Conservation (phyloP, 53 echinoderm and acorn worm species). For the Stichopus horrens region DNA sequence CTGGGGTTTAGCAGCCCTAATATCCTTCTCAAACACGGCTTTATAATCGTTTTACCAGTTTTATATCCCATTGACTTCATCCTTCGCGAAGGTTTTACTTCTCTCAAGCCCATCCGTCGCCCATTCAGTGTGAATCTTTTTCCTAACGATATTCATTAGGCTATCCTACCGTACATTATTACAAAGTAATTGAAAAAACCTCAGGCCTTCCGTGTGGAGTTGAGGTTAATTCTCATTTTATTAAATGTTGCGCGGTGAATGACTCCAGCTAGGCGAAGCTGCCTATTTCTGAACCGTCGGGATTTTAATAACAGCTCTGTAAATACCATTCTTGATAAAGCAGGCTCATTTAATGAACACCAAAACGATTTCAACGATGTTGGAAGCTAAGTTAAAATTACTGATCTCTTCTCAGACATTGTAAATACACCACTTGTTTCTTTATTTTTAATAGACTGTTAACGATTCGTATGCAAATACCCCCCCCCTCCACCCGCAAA, state of each 20-base stretch:
- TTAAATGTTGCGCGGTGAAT: slow-evolving; percentile 45
- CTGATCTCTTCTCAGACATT: not conserved
- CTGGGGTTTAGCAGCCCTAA: not conserved
- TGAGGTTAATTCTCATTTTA: slow-evolving; percentile 44
- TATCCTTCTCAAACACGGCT: slow-evolving; percentile 30
- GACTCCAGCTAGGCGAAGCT: slow-evolving; percentile 20
- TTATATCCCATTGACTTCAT: not conserved
- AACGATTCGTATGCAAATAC: too few relatives aligned
- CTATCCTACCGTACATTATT: slow-evolving; percentile 37
- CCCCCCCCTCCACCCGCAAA: too few relatives aligned
- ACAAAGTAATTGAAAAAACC: slow-evolving; percentile 42
- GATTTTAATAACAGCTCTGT: not conserved
- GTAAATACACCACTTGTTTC: too few relatives aligned
- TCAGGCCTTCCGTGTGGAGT: slow-evolving; percentile 41
- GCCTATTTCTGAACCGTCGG: not conserved
- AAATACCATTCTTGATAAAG: not conserved
- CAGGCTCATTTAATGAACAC: not conserved
- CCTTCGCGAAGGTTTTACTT: not conserved
- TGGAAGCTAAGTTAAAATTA: not conserved
- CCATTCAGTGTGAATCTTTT: slow-evolving; percentile 1
- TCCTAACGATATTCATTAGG: slow-evolving; percentile 38
- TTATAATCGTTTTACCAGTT: slow-evolving; percentile 34
- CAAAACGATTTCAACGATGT: not conserved
- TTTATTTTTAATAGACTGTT: too few relatives aligned
- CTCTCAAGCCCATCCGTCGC: not conserved